Base-by-base conservation (phyloP, 2,797 vertebrate genomes). In the Orestias chungarensis region DNA sequence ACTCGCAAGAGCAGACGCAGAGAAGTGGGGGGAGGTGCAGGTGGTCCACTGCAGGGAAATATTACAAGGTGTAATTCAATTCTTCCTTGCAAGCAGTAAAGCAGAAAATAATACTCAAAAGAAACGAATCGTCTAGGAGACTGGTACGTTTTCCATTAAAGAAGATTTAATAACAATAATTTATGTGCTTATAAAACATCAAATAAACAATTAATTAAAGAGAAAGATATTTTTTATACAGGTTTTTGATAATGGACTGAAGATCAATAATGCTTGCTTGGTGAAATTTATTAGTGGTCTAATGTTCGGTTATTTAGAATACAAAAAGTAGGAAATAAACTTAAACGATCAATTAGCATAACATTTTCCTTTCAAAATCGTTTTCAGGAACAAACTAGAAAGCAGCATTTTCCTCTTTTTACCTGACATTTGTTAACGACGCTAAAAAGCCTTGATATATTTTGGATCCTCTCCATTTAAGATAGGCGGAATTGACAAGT, bases 401-500 rank as follows among this genome's bases (percentile, higher is more conserved):
- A 54, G 75, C 81, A 68, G 70, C 67, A 70, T 71, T 76, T 73
- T 73, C 38, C 74, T 64, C 40, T 47, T 73, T 59, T 82, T 76
- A 77, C 68, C 70, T 85, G 71, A 87, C 76, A 86, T 84, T 88
- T 82, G 78, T 87, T 81, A 82, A 75, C 77, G 84, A 87, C 83
- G 85, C 89, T 83, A 87, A 86, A 62, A 86, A 90, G 76, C 87
- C 91, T 92, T 91, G 87, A 85, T 77, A 80, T 73, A 80, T 69
- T 78, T 73, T 83, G 77, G 76, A 74, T 75, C 77, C 74, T 83
- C 74, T 82, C 70, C 61, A 75, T 70, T 25, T 66, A 62, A 82
- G 82, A 85, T 81, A 69, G 70, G 74, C 77, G 82, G 64, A 89
- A 83, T 86, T 81, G 85, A 74, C 80, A 83, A 78, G 61, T 81